These are phyloP conservation scores for Parascotia fuliginaria DNA, from an alignment of 2,888 invertebrate genomes.

Conservation along the genomic window DNA sequence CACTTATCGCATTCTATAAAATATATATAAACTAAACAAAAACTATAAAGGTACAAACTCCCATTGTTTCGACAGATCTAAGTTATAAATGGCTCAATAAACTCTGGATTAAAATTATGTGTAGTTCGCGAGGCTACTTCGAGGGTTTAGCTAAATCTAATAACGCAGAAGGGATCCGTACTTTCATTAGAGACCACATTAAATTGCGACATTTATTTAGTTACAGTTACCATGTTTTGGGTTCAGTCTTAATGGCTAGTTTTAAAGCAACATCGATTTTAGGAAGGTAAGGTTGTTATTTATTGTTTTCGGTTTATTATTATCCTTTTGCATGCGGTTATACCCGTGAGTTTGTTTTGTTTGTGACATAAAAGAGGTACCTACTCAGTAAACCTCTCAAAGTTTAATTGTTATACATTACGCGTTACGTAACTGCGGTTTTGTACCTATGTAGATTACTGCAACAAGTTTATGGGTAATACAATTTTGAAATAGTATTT, in stretches of 20 bases:
- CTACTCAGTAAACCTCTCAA: too few species aligned
- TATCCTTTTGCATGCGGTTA: slow-evolving; percentile 3
- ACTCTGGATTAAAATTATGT: slow-evolving; percentile 58
- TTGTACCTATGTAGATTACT: too few species aligned
- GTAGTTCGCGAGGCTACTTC: slow-evolving; percentile 51
- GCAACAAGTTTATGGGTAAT: too few species aligned
- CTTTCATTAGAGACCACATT: slow-evolving; percentile 61
- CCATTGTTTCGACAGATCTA: slow-evolving; percentile 23
- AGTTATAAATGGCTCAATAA: slow-evolving; percentile 52
- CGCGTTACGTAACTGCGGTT: too few species aligned
- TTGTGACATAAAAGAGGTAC: background rate
- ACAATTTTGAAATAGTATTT: too few species aligned
- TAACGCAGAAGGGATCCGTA: slow-evolving; percentile 54
- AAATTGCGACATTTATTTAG: slow-evolving; percentile 57
- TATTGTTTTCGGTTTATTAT: slow-evolving; percentile 17
- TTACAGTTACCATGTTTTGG: slow-evolving; percentile 38
- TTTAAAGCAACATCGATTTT: slow-evolving; percentile 36
- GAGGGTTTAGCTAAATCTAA: slow-evolving; percentile 51
- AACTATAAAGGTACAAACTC: slow-evolving; percentile 18
- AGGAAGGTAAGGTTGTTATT: slow-evolving; percentile 23
- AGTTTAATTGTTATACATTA: too few species aligned
- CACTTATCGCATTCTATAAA: background rate
- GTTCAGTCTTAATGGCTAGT: slow-evolving; percentile 24
- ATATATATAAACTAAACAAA: slow-evolving; percentile 14
- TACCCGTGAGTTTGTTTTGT: background rate